Percentiles rank a stretch among this genome's conserved stretches.
Evolutionary conservation across 2,797 vertebrate species (phyloP).

Genomic region (Mycteria americana): DNA sequence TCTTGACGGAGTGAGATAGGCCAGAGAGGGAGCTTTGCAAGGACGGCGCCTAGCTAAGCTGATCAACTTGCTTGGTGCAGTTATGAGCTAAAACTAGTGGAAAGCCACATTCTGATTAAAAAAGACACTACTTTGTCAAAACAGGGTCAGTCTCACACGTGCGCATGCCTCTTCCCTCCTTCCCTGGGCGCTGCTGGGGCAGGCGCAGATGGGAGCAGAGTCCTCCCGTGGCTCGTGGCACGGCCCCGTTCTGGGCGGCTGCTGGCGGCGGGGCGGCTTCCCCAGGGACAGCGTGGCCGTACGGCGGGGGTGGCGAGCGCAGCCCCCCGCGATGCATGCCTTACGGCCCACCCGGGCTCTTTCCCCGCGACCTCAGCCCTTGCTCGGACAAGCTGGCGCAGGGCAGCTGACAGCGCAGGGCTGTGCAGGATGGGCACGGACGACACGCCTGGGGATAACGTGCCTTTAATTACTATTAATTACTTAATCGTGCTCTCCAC

Average conservation of each 20-base stretch:
- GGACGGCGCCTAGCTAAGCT: neutral
- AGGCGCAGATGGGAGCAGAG: neutral
- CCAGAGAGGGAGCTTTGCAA: neutral
- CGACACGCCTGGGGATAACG: neutral
- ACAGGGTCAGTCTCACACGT: neutral
- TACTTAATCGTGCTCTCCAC: neutral
- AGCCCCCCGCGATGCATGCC: too few relatives aligned
- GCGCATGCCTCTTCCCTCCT: neutral
- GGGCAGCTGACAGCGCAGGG: neutral
- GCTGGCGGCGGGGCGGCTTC: neutral
- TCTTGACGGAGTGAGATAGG: neutral
- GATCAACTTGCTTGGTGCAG: too few relatives aligned
- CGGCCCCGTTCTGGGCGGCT: neutral
- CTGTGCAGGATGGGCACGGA: neutral
- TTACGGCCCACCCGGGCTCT: neutral
- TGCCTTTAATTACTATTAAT: constrained; percentile 27
- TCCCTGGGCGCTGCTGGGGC: neutral
- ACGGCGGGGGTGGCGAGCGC: neutral
- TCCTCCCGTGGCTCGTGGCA: neutral
- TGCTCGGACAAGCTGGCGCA: neutral
- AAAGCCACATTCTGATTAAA: neutral
- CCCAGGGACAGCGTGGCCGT: rapidly evolving
- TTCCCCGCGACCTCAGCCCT: neutral
- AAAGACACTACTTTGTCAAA: neutral
- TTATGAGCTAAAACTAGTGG: neutral